Evolutionary conservation across 2,797 vertebrate genomes (phyloP).

Genomic region (Scolopax bukidnonensis): DNA sequence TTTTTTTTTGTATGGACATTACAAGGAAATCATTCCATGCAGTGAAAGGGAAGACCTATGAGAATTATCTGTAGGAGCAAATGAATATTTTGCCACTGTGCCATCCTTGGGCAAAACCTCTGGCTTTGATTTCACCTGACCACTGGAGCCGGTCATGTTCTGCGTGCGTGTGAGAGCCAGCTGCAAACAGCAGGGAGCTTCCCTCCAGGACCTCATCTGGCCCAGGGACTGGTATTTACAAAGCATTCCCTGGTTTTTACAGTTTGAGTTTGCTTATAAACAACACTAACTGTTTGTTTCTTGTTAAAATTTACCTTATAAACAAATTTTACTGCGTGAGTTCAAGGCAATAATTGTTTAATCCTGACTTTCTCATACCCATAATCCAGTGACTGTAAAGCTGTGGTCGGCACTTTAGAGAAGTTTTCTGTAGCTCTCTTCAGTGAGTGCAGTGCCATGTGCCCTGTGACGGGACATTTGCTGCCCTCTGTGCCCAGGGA

Average conservation of each 20-base stretch:
- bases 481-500: not conserved
- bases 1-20: accelerated
- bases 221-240: constrained; percentile 33
- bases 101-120: not conserved
- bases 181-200: constrained; percentile 33
- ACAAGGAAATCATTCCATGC: accelerated
- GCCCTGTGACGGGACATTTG: not conserved
- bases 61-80: no score
- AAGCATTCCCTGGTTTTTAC: constrained; percentile 59
- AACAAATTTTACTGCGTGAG: constrained; percentile 72
- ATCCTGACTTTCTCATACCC: constrained; percentile 38
- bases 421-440: not conserved
- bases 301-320: constrained; percentile 77
- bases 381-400: constrained; percentile 24
- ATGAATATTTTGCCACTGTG: not conserved
- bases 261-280: constrained; percentile 73
- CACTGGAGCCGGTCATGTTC: not conserved
- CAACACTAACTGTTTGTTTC: constrained; percentile 72
- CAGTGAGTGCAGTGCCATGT: not conserved
- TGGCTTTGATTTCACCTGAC: not conserved
- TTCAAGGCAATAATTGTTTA: constrained; percentile 68
- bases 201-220: constrained; percentile 6
- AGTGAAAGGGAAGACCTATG: not conserved
- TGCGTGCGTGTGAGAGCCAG: not conserved
- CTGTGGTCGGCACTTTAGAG: constrained; percentile 36